Conservation (phyloP, 37 sponge, comb jelly and placozoan genomes). For the Tethya wilhelma region DNA sequence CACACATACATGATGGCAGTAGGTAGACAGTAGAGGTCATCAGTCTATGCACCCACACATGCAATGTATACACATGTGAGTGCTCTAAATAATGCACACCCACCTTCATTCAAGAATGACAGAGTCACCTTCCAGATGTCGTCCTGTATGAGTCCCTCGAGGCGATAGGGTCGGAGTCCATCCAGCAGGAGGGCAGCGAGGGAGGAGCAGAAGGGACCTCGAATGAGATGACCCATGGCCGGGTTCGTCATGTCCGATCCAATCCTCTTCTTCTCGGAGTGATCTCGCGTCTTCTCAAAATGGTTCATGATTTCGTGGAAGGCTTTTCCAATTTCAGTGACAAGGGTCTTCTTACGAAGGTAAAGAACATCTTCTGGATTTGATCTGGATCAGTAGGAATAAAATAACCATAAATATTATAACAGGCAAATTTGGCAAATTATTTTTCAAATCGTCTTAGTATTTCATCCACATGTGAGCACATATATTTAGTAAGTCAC, state of each 20-base stretch:
- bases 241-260: slow-evolving; percentile 65
- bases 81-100: no score
- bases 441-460: not conserved
- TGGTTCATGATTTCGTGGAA: slow-evolving; percentile 42
- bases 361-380: not conserved
- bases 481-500: not conserved
- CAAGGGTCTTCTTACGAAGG: slow-evolving; percentile 25
- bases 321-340: slow-evolving; percentile 56
- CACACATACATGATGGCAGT: no score
- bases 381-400: not conserved
- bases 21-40: no score
- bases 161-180: slow-evolving; percentile 61
- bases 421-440: not conserved
- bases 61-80: no score
- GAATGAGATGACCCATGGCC: slow-evolving; percentile 68
- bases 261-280: slow-evolving; percentile 47
- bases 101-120: slow-evolving; percentile 70
- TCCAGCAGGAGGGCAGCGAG: slow-evolving; percentile 66
- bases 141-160: slow-evolving; percentile 65
- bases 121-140: slow-evolving; percentile 76
- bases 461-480: not conserved
- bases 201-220: slow-evolving; percentile 67
- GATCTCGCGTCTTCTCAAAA: slow-evolving; percentile 17
- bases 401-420: not conserved
- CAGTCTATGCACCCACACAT: no score